Base-by-base conservation (phyloP, 1,140 invertebrate genomes). In the Muscidifurax raptorellus region DNA sequence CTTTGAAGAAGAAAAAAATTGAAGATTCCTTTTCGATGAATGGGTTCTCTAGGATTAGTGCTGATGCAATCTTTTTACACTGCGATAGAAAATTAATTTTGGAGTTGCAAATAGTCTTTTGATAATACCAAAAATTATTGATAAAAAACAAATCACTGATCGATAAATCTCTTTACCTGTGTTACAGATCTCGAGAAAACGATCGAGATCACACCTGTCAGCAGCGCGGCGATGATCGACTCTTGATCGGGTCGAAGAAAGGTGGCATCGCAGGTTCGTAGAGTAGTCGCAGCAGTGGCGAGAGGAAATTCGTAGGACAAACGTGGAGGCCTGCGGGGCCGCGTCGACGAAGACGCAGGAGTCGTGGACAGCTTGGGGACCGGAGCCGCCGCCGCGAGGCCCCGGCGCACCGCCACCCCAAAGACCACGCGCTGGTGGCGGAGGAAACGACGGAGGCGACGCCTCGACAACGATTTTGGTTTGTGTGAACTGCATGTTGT, bases 381-480 rank as follows among this genome's bases (percentile, higher is more conserved):
- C 25, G 67, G 78, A 64, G 86, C 72, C 40, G 36, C 7, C 28
- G 66, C 27, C 25, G 47, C 69, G 75, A 80, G 87, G 84, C 85
- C 67, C 77, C 83, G 32, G 27, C 71, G 59, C 69, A 66, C 66
- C 36, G 52, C 40, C 82, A n/a, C 40, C 74, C 67, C 44, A 27
- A 30, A 69, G 71, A 52, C 52, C 15, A 64, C 78, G 71, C 82
- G 82, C 85, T 78, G 82, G 82, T 84, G 82, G 74, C 82, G 82
- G 44, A 76, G 78, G 44, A 81, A 83, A 15, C 82, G 82, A n/a
- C 85, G 82, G 64, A 66, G 69, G 64, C 79, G 85, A 82, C 85
- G 85, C 25, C 22, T 69, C 25, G 27, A 3, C n/a, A 36, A 10
- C 47, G 30, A 74, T 67, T 66, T 47, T 1, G 66, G 40, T 77